Conservation (phyloP, 1,140 invertebrate genomes). For the Scaptomyza pallida region DNA sequence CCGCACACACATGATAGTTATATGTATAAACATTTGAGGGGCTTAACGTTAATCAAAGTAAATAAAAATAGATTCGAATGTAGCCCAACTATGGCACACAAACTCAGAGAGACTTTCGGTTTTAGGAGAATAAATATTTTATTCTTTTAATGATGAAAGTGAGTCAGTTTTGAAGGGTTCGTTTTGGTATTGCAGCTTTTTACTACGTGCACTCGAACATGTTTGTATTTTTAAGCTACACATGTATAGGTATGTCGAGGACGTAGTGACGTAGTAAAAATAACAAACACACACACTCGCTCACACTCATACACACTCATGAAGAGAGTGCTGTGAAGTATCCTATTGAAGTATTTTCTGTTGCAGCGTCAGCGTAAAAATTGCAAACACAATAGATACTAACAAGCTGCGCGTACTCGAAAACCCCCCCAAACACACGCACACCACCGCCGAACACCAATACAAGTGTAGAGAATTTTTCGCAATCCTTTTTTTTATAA, state of each 20-base stretch:
- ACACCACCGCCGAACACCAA: constrained; percentile 23
- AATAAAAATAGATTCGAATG: background rate
- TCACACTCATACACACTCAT: constrained; percentile 3
- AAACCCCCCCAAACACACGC: constrained; percentile 25
- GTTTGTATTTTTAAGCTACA: background rate
- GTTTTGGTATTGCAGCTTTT: background rate
- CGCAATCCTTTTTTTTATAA: constrained; percentile 28
- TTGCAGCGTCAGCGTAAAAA: constrained; percentile 76
- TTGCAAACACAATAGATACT: constrained; percentile 69
- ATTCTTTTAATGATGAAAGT: background rate
- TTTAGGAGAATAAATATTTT: no score
- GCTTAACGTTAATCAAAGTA: background rate
- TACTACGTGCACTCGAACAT: background rate
- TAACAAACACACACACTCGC: constrained; percentile 24
- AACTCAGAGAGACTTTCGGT: no score
- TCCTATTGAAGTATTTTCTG: constrained; percentile 57
- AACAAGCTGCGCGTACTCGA: constrained; percentile 43
- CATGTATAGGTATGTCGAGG: constrained; percentile 55
- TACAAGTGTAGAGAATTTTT: constrained; percentile 40
- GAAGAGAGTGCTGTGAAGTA: constrained; percentile 40
- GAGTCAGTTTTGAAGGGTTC: constrained; percentile 2
- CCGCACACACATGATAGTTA: background rate
- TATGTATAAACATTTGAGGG: background rate
- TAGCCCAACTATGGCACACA: no score
- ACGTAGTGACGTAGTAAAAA: constrained; percentile 63